phyloP scores from a whole-genome alignment of 1,140 invertebrate species.

The Trichogramma pretiosum region DNA sequence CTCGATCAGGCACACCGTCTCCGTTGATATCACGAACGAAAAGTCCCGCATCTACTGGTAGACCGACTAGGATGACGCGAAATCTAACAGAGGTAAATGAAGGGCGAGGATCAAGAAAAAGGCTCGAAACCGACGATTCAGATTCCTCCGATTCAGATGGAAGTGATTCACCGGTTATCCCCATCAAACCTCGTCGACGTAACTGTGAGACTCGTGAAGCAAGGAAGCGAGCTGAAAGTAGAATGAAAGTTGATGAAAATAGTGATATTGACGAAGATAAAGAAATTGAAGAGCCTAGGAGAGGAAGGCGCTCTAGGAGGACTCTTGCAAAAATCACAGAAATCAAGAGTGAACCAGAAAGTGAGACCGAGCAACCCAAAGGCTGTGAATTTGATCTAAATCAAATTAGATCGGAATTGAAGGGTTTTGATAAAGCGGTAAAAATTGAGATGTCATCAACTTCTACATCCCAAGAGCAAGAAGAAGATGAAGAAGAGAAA shows the following conservation, averaged over 20 bases:
- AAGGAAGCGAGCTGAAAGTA: slow-evolving; percentile 36
- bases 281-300: slow-evolving; percentile 33
- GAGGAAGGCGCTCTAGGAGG: slow-evolving; percentile 32
- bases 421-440: slow-evolving; percentile 61
- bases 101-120: no score
- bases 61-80: slow-evolving; percentile 31
- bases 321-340: slow-evolving; percentile 5
- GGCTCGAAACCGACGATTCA: slow-evolving; percentile 43
- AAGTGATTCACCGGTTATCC: slow-evolving; percentile 27
- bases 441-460: slow-evolving; percentile 39
- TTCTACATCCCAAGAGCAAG: slow-evolving; percentile 29
- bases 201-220: no score
- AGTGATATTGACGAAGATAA: slow-evolving; percentile 40
- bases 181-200: no score
- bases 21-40: slow-evolving; percentile 56
- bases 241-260: slow-evolving; percentile 40
- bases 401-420: slow-evolving; percentile 73
- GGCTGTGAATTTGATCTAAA: slow-evolving; percentile 72
- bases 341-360: slow-evolving; percentile 37
- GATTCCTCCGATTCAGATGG: slow-evolving; percentile 40
- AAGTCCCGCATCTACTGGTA: slow-evolving; percentile 50
- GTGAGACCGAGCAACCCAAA: slow-evolving; percentile 44
- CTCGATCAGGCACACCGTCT: slow-evolving; percentile 51
- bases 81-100: no score
- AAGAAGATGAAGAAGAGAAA: slow-evolving; percentile 32